phyloP scores from a whole-genome alignment of 2,888 invertebrate genomes.

The Tethea ocularis region DNA sequence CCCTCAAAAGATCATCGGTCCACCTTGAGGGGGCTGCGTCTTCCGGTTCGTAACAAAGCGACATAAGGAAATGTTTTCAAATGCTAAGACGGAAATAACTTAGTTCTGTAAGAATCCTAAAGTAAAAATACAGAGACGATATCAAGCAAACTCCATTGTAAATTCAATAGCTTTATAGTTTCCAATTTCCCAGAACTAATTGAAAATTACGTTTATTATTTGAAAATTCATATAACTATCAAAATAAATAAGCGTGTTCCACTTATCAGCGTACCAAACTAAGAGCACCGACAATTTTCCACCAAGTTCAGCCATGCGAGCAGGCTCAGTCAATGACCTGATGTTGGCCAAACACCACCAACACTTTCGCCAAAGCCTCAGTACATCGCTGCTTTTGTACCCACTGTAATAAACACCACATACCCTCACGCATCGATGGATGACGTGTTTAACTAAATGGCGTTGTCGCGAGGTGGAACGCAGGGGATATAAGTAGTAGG shows the following conservation, averaged over 20 bases:
- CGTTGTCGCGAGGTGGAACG: constrained; percentile 14
- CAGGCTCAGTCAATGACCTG: constrained; percentile 52
- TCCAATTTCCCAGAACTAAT: not conserved
- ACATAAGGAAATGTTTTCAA: too few relatives aligned
- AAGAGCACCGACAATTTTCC: constrained; percentile 40
- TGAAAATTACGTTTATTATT: not conserved
- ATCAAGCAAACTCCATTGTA: not conserved
- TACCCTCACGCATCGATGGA: constrained; percentile 23
- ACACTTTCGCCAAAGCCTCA: constrained; percentile 37
- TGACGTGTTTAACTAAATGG: constrained; percentile 17
- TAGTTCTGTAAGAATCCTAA: too few relatives aligned
- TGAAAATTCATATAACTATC: not conserved
- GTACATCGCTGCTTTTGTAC: constrained; percentile 23
- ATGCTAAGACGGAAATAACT: too few relatives aligned
- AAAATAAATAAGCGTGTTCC: constrained; percentile 10
- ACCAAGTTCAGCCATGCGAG: constrained; percentile 43
- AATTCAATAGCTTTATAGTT: not conserved
- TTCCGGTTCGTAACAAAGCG: too few relatives aligned
- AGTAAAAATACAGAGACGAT: too few relatives aligned
- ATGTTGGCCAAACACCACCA: constrained; percentile 24
- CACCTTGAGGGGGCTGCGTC: too few relatives aligned
- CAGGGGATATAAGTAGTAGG: constrained; percentile 15
- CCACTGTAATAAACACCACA: constrained; percentile 11
- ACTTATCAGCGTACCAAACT: constrained; percentile 28
- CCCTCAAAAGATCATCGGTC: too few relatives aligned